Evolutionary conservation across 1,140 invertebrate species (phyloP), one percentile per base, ranked within the genome.

Genomic region (Atta texana): DNA sequence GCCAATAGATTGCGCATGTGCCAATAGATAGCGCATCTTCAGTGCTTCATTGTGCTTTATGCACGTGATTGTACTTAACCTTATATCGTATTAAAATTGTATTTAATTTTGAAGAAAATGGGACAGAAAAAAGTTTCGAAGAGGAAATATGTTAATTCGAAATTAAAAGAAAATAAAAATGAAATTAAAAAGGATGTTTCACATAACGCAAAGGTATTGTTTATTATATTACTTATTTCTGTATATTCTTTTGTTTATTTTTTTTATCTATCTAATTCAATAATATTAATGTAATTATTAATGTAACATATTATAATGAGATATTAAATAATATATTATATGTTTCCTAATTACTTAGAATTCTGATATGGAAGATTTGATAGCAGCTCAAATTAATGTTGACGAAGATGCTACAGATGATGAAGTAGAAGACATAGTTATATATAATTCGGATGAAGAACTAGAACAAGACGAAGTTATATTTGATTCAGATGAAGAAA

Each of bases 391-490:
- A 78, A 72, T 94, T 55, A 94, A 94, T 85, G 94, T 95, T 34
- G 94, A 95, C 53, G 95, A 94, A 71, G 96, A 96, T 85, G 95
- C 94, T 78, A 95, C 96, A 3, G 96, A 96, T 90, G 96, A 96
- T 51, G 96, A 96, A 49, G 87, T 92, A 81, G 88, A 96, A 8
- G 86, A 93, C 69, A 85, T 92, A 14, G 59, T 89, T n/a, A 92
- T 94, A 81, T 92, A 93, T 64, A 95, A 95, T 75, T 95, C 95
- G 31, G 95, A 96, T 74, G 95, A 72, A 31, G 95, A 72, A 24
- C n/a, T 95, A 88, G 96, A 96, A 88, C 93, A 94, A 71, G 95
- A 96, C 90, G 57, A 78, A 39, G 75, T 92, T 71, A 76, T 94
- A 66, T 93, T 93, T 81, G 59, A 39, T 39, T 39, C 34, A 39